Conservation (phyloP, 2,797 vertebrate genomes). For the Zenarchopterus dispar region DNA sequence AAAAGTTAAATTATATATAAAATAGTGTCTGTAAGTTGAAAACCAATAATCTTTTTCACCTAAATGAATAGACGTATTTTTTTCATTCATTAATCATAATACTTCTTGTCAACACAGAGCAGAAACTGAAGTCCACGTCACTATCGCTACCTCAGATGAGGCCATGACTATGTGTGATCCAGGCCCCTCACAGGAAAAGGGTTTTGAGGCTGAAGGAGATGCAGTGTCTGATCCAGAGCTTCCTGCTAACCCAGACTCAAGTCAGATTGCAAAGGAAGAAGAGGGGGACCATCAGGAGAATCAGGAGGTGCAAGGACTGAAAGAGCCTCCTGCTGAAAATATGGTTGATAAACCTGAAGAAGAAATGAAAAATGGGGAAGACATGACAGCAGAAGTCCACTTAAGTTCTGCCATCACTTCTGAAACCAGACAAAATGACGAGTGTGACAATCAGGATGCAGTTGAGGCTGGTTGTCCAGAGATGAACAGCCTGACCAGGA, state of each 20-base stretch:
- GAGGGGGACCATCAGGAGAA: conserved; percentile 2
- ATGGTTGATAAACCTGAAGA: conserved; percentile 6
- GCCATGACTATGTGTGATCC: conserved; percentile 9
- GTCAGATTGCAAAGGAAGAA: conserved; percentile 1
- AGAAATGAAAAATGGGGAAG: not conserved
- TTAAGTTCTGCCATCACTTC: not conserved
- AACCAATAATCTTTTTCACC: not conserved
- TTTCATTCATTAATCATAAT: not conserved
- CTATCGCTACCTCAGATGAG: conserved; percentile 19
- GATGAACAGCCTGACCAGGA: not conserved
- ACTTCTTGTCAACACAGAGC: conserved; percentile 38
- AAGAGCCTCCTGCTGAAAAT: not conserved
- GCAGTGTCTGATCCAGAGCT: conserved; percentile 7
- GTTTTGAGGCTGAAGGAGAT: not conserved
- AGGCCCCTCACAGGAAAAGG: conserved; percentile 18
- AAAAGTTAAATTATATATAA: not conserved
- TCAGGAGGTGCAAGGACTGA: conserved; percentile 7
- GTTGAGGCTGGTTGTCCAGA: not conserved
- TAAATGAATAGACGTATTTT: not conserved
- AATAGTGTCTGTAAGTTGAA: not conserved
- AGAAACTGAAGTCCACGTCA: conserved; percentile 11
- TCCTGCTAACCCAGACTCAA: conserved; percentile 14
- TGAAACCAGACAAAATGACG: not conserved
- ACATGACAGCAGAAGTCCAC: not conserved
- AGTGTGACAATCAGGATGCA: not conserved